These are phyloP conservation scores for Artemia franciscana DNA, from an alignment of 1,140 invertebrate genomes.

Conservation along the genomic window DNA sequence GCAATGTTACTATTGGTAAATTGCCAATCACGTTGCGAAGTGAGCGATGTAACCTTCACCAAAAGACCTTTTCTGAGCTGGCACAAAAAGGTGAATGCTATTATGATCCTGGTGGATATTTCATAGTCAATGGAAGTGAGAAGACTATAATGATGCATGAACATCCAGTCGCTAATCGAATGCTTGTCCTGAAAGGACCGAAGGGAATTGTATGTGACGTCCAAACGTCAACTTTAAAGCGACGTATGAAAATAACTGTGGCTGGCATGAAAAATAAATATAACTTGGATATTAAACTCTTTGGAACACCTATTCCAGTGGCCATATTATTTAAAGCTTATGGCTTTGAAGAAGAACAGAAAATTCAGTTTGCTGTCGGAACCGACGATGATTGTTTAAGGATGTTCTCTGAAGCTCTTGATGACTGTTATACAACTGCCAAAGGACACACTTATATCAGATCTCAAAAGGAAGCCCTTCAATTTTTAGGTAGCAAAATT, in stretches of 20 bases:
- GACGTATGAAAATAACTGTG: background rate
- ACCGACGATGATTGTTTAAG: background rate
- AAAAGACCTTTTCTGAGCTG: background rate
- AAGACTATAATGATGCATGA: background rate
- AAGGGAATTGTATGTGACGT: background rate
- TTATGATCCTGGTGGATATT: background rate
- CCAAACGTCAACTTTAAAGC: background rate
- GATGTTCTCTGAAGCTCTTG: background rate
- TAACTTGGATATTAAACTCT: background rate
- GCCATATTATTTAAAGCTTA: background rate
- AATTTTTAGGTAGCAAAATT: too few relatives aligned
- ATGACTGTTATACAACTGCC: background rate
- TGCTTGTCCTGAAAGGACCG: background rate
- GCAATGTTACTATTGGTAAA: background rate
- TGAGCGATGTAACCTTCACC: background rate
- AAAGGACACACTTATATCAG: background rate
- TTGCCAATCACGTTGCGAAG: background rate
- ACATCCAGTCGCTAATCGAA: background rate
- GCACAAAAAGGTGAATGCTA: background rate
- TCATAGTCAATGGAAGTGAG: background rate
- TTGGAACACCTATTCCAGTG: background rate
- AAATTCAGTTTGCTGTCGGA: background rate
- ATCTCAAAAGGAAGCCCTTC: background rate
- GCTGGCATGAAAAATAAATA: background rate
- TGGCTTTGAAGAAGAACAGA: background rate